Evolutionary conservation across 2,113 vertebrate genomes (phyloP).

Genomic region (Tragelaphus strepsiceros): DNA sequence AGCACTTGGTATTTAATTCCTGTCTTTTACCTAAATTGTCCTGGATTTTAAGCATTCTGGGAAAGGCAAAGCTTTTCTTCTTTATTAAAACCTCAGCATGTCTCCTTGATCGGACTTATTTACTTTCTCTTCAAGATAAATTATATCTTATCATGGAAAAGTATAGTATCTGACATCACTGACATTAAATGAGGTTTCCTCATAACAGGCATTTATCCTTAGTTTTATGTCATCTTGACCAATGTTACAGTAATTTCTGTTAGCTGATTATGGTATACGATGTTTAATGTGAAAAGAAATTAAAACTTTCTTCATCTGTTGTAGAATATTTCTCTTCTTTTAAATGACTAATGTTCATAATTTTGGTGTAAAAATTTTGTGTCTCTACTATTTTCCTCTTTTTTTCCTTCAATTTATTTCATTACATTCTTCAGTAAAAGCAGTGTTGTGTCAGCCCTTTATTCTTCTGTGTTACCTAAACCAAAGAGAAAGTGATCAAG

Average conservation of each 20-base stretch:
- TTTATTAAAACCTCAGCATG: slow-evolving; percentile 29
- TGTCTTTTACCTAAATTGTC: background rate
- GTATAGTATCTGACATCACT: background rate
- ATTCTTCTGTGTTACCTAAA: background rate
- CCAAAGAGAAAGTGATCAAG: background rate
- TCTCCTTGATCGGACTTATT: background rate
- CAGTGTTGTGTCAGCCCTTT: background rate
- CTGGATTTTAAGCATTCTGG: background rate
- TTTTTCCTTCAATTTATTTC: background rate
- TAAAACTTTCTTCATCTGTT: slow-evolving; percentile 55
- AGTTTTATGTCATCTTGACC: slow-evolving; percentile 42
- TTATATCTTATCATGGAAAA: slow-evolving; percentile 37
- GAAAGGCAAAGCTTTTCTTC: background rate
- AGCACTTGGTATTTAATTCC: background rate
- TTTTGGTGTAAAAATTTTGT: background rate
- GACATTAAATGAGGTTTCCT: slow-evolving; percentile 44
- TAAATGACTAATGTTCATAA: background rate
- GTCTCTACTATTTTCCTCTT: background rate
- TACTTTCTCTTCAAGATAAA: slow-evolving; percentile 26
- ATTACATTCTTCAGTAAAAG: background rate
- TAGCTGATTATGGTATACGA: slow-evolving; percentile 37
- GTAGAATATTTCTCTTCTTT: slow-evolving; percentile 50
- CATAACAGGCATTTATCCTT: slow-evolving; percentile 12
- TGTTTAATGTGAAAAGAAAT: slow-evolving; percentile 61
- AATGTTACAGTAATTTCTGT: slow-evolving; percentile 49